A percentile compares a stretch with the other conserved stretches of the same genome.
phyloP scores from a whole-genome alignment of 2,113 vertebrate species.

The Elaphurus davidianus region DNA sequence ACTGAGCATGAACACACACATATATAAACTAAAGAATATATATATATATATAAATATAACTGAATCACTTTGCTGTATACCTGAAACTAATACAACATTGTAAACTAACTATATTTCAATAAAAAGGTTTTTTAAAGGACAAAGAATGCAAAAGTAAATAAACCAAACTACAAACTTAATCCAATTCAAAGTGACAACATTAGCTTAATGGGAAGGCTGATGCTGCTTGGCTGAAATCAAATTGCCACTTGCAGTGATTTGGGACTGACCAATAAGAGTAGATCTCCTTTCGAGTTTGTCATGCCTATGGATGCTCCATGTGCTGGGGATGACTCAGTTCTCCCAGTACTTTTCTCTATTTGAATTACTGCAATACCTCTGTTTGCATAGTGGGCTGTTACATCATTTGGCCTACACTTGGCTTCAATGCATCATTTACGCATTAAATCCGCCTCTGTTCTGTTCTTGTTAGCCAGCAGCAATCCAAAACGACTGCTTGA shows the following conservation, averaged over 20 bases:
- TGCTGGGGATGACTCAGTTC: not conserved
- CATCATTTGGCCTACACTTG: slow-evolving; percentile 43
- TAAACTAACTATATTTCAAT: not conserved
- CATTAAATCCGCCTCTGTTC: slow-evolving; percentile 57
- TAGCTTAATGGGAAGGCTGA: not conserved
- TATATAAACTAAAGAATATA: not conserved
- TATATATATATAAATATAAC: not conserved
- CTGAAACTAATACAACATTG: not conserved
- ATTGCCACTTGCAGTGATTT: not conserved
- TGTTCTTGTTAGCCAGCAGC: slow-evolving; percentile 59
- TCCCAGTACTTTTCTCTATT: not conserved
- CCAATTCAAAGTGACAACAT: not conserved
- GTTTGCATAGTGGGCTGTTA: slow-evolving; percentile 46
- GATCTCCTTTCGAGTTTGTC: not conserved
- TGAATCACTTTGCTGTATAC: not conserved
- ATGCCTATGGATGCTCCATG: not conserved
- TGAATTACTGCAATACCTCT: not conserved
- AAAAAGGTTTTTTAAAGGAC: not conserved
- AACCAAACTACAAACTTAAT: not conserved
- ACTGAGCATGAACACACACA: not conserved
- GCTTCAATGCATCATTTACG: slow-evolving; percentile 52
- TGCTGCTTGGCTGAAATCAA: not conserved
- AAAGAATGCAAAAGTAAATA: not conserved
- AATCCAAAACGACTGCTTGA: slow-evolving; percentile 24
- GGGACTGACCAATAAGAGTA: not conserved